phyloP scores from a whole-genome alignment of 2,113 vertebrate genomes.

The Lipophrys pholis region DNA sequence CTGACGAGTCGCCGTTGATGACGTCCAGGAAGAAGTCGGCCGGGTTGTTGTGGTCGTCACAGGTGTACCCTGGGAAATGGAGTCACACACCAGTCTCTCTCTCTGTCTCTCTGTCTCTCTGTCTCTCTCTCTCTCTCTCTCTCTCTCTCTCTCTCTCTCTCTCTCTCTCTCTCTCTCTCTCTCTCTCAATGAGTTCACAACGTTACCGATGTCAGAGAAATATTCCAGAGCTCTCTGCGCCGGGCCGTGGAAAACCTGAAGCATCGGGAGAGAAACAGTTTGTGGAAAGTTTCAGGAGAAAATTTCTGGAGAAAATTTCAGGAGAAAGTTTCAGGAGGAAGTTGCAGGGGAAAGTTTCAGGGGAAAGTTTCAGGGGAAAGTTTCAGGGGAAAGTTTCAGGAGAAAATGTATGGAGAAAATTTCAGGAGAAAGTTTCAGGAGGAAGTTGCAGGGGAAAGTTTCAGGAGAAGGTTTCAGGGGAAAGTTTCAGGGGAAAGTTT shows the following conservation, averaged over 20 bases:
- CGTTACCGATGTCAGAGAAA: slow-evolving; percentile 87
- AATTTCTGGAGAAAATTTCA: neutral
- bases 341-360: neutral
- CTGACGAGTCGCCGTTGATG: slow-evolving; percentile 91
- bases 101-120: no score
- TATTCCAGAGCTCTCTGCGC: slow-evolving; percentile 85
- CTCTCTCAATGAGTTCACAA: no score
- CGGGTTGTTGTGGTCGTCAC: slow-evolving; percentile 94
- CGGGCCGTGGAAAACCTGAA: slow-evolving; percentile 88
- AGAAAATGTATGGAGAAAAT: neutral
- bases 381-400: neutral
- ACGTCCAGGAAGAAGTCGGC: slow-evolving; percentile 96
- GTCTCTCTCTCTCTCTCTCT: no score
- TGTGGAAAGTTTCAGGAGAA: neutral
- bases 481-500: neutral
- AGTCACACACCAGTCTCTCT: neutral
- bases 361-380: neutral
- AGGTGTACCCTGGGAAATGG: slow-evolving; percentile 86
- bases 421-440: no score
- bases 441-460: no score
- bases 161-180: no score
- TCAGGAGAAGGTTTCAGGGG: neutral
- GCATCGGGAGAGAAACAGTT: slow-evolving; percentile 26
- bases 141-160: no score
- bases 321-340: neutral